Conservation (phyloP, 2,113 vertebrate genomes). For the Cyprinodon variegatus region DNA sequence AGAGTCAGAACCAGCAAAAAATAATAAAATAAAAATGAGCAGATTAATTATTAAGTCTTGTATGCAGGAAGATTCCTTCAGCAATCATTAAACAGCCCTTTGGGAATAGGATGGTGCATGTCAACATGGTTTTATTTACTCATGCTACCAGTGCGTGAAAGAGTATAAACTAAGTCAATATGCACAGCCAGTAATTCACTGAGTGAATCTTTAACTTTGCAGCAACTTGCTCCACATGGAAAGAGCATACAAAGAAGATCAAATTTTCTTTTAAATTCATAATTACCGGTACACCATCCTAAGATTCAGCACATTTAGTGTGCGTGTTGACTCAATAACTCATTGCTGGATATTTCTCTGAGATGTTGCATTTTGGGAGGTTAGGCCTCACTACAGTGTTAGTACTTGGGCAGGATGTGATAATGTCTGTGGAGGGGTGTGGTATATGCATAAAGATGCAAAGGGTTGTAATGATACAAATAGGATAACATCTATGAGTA, state of each 20-base stretch:
- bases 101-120: neutral
- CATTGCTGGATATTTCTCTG: neutral
- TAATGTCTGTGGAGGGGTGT: conserved; percentile 55
- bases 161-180: conserved; percentile 2
- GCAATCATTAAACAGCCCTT: neutral
- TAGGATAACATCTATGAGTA: conserved; percentile 52
- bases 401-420: conserved; percentile 36
- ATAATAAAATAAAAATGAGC: neutral
- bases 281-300: neutral
- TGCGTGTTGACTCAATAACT: conserved; percentile 4
- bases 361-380: conserved; percentile 10
- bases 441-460: conserved; percentile 34
- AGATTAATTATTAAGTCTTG: neutral
- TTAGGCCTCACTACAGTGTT: conserved; percentile 1
- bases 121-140: conserved; percentile 10
- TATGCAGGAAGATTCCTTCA: neutral
- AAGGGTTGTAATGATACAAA: conserved; percentile 9
- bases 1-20: neutral
- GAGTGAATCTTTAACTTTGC: conserved; percentile 35
- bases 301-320: neutral
- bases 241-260: neutral
- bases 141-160: neutral
- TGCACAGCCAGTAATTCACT: conserved; percentile 3
- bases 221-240: neutral
- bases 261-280: neutral